Evolutionary conservation across 2,113 vertebrate genomes (phyloP), one percentile per base, ranked within the genome.

Genomic region (Pyxicephalus adspersus): DNA sequence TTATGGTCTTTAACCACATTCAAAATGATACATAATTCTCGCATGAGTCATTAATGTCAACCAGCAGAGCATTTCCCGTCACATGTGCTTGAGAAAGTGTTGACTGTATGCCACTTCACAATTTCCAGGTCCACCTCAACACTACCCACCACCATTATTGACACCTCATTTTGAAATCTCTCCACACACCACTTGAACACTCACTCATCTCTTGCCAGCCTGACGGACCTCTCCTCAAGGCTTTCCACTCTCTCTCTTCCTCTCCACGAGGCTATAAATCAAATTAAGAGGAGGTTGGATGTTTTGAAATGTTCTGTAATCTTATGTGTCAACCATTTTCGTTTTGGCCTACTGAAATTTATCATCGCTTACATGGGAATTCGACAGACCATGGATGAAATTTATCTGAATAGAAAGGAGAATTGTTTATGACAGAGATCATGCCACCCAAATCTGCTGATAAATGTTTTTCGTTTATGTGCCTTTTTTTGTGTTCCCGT

Each of bases 31-130:
- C 63, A 38, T 66, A 66, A 29, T 34, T 51, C 38, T 34, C 38
- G n/a, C 51, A 34, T 77, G 76, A 66, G 19, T 77, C 64, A 77
- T 67, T 77, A 77, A 22, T 77, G 76, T 64, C 45, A 57, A 57
- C 15, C 63, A 34, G 45, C 17, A 16, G 26, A 38, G 64, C 63
- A 57, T 22, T 77, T 77, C 63, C 54, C 50, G 52, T 65, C 63
- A 65, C 63, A 51, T 55, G 26, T 55, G 60, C 25, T 50, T 77
- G 76, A 66, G 76, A 77, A 66, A 77, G 64, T 77, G 28, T 57
- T 66, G 50, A 64, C 76, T 66, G n/a, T 57, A 23, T 3, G 54
- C 50, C 76, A 38, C 64, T 66, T 65, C 45, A 52, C 29, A 67
- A 19, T 67, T 77, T 77, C 64, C 51, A 66, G 25, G 29, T n/a